Evolutionary conservation across 2,888 invertebrate species (phyloP).

Genomic region (Anorthoa munda): DNA sequence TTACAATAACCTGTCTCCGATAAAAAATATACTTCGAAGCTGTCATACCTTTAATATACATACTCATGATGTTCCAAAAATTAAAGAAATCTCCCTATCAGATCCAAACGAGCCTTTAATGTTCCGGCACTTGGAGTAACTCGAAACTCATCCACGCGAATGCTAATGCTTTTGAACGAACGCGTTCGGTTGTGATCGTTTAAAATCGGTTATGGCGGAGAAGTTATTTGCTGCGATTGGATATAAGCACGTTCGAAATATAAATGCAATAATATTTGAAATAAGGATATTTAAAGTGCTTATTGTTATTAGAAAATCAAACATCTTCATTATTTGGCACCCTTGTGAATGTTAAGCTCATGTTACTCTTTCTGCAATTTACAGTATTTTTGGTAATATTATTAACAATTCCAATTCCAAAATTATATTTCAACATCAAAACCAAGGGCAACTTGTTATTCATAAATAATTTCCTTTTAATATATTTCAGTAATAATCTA

Average conservation of each 20-base stretch:
- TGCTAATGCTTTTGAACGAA: constrained; percentile 63
- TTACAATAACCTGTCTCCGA: constrained; percentile 19
- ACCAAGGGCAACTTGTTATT: background rate
- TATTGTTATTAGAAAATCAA: background rate
- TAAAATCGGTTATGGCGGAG: constrained; percentile 57
- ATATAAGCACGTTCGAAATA: constrained; percentile 31
- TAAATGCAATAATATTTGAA: constrained; percentile 29
- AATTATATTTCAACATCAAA: constrained; percentile 2
- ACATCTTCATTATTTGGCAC: background rate
- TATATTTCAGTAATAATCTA: constrained; percentile 1
- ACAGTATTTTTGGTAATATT: background rate
- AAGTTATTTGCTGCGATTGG: constrained; percentile 46
- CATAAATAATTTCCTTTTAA: constrained; percentile 8
- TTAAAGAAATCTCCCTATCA: constrained; percentile 54
- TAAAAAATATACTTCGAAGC: constrained; percentile 27
- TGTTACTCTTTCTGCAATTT: background rate
- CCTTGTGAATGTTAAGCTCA: background rate
- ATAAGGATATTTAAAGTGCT: constrained; percentile 12
- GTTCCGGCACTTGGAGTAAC: constrained; percentile 58
- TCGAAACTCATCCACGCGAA: constrained; percentile 55
- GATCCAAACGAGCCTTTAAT: constrained; percentile 61
- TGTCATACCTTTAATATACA: constrained; percentile 28
- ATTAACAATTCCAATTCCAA: background rate
- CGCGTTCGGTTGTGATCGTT: constrained; percentile 57
- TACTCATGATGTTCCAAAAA: constrained; percentile 49